These are phyloP conservation scores for Acyrthosiphon pisum DNA, from an alignment of 1,140 invertebrate species.

Conservation along the genomic window DNA sequence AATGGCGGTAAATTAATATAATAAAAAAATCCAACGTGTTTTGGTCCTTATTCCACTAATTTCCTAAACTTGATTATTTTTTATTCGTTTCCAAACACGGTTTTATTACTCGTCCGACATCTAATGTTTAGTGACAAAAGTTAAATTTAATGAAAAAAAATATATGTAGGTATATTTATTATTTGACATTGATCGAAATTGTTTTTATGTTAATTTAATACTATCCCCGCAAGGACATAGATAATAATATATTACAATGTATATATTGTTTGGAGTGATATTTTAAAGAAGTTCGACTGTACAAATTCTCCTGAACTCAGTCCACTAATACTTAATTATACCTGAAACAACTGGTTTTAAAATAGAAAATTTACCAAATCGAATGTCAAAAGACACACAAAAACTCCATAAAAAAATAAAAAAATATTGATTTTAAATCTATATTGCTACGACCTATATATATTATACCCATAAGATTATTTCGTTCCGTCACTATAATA, in stretches of 20 bases:
- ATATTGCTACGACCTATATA: background rate
- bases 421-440: background rate
- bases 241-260: background rate
- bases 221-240: background rate
- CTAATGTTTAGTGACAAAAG: background rate
- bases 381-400: background rate
- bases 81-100: background rate
- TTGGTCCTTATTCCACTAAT: background rate
- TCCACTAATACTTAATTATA: background rate
- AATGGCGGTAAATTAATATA: background rate
- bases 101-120: background rate
- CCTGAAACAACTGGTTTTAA: background rate
- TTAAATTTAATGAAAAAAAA: background rate
- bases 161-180: background rate
- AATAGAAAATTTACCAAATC: background rate
- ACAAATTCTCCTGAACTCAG: background rate
- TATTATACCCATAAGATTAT: background rate
- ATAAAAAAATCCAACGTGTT: background rate
- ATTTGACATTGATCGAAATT: constrained; percentile 16
- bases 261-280: background rate
- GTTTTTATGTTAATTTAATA: background rate
- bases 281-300: background rate
- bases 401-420: background rate
- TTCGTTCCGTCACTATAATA: background rate
- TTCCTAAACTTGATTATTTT: background rate